Evolutionary conservation across 2,888 invertebrate species (phyloP).

Genomic region (Polymixis flavicincta): DNA sequence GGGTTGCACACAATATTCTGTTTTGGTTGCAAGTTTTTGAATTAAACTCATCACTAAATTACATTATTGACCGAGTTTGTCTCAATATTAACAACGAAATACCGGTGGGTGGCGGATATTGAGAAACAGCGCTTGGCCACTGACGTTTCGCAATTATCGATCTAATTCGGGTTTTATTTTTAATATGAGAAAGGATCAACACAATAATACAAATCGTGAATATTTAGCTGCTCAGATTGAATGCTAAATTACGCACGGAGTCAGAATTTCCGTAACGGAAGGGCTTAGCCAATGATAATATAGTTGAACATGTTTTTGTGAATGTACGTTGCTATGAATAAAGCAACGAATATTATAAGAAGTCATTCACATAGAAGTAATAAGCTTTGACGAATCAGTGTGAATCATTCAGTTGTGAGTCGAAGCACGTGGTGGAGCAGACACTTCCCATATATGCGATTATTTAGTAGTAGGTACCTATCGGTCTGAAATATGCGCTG

Average conservation of each 20-base stretch:
- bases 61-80: slow-evolving; percentile 22
- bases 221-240: background rate
- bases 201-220: slow-evolving; percentile 4
- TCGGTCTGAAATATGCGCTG: slow-evolving; percentile 25
- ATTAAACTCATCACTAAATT: slow-evolving; percentile 33
- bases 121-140: slow-evolving; percentile 71
- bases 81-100: slow-evolving; percentile 62
- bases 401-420: slow-evolving; percentile 72
- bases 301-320: slow-evolving; percentile 19
- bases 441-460: slow-evolving; percentile 52
- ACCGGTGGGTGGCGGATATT: slow-evolving; percentile 80
- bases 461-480: slow-evolving; percentile 19
- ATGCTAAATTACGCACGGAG: slow-evolving; percentile 10
- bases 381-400: slow-evolving; percentile 65
- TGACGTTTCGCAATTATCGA: slow-evolving; percentile 79
- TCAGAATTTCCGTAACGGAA: slow-evolving; percentile 6
- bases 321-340: slow-evolving; percentile 51
- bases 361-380: slow-evolving; percentile 40
- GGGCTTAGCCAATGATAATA: background rate
- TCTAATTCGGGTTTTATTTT: slow-evolving; percentile 68
- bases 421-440: slow-evolving; percentile 66
- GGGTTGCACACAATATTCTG: slow-evolving; percentile 10
- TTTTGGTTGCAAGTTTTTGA: slow-evolving; percentile 30
- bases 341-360: slow-evolving; percentile 37
- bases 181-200: slow-evolving; percentile 30